These are phyloP conservation scores for Euura lappo DNA, from an alignment of 1,140 invertebrate species.

Conservation along the genomic window DNA sequence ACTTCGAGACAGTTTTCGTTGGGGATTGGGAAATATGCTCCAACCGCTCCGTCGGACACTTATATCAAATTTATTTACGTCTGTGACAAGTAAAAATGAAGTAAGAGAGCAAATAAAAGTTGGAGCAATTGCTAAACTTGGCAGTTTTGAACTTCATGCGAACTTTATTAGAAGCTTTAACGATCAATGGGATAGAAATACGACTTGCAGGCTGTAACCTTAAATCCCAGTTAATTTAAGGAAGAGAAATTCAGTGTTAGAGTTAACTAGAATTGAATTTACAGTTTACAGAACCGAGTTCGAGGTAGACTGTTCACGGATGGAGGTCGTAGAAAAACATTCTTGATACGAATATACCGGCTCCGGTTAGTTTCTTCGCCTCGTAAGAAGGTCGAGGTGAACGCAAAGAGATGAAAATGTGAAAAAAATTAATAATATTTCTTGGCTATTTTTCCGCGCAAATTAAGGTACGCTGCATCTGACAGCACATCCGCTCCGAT, in stretches of 20 bases:
- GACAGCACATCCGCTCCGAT: conserved; percentile 12
- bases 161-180: not conserved
- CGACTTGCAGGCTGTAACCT: not conserved
- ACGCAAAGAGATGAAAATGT: not conserved
- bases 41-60: no score
- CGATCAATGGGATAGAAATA: not conserved
- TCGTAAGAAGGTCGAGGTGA: not conserved
- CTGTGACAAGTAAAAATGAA: no score
- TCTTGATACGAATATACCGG: not conserved
- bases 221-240: not conserved
- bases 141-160: not conserved
- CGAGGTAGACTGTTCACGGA: not conserved
- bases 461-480: conserved; percentile 19
- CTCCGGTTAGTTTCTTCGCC: not conserved
- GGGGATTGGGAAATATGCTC: no score
- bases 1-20: no score
- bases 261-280: conserved; percentile 6
- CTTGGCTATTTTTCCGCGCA: not conserved
- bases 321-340: not conserved
- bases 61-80: no score
- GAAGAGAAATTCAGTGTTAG: conserved; percentile 3
- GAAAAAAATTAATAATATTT: not conserved
- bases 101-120: not conserved
- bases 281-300: not conserved
- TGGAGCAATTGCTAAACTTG: not conserved